These are phyloP conservation scores for Balaeniceps rex DNA, from an alignment of 2,113 vertebrate genomes.

Conservation along the genomic window DNA sequence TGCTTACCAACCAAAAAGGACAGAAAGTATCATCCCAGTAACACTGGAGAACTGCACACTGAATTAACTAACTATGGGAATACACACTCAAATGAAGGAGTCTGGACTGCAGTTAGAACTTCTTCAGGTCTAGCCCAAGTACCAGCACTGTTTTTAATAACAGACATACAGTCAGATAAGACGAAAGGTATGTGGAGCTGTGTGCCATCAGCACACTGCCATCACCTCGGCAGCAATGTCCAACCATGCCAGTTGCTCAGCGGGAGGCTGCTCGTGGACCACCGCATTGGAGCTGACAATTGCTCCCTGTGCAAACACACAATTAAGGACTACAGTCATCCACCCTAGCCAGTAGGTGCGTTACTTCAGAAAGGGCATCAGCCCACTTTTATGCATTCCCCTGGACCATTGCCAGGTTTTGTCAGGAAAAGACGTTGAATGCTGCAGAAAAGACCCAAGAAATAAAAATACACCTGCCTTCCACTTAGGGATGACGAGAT, in stretches of 20 bases:
- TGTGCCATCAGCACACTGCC: not conserved
- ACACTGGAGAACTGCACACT: accelerated
- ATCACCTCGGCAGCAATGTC: not conserved
- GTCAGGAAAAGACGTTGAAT: not conserved
- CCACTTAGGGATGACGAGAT: accelerated
- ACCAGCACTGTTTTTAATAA: not conserved
- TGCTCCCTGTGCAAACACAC: not conserved
- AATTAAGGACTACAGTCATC: not conserved
- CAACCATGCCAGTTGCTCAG: not conserved
- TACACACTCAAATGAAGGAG: not conserved
- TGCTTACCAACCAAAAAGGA: not conserved
- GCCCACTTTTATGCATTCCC: not conserved
- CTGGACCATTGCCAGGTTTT: not conserved
- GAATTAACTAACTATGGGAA: not conserved
- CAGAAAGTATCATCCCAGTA: not conserved
- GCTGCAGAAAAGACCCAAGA: not conserved
- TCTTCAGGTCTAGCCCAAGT: not conserved
- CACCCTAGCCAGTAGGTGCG: not conserved
- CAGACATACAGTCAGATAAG: not conserved
- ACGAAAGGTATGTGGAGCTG: not conserved
- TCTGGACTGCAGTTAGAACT: not conserved
- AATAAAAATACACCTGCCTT: not conserved
- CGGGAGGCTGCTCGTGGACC: not conserved
- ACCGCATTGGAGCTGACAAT: not conserved
- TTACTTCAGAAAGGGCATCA: not conserved